Conservation (phyloP, 2,888 invertebrate genomes). For the Spodoptera littoralis region DNA sequence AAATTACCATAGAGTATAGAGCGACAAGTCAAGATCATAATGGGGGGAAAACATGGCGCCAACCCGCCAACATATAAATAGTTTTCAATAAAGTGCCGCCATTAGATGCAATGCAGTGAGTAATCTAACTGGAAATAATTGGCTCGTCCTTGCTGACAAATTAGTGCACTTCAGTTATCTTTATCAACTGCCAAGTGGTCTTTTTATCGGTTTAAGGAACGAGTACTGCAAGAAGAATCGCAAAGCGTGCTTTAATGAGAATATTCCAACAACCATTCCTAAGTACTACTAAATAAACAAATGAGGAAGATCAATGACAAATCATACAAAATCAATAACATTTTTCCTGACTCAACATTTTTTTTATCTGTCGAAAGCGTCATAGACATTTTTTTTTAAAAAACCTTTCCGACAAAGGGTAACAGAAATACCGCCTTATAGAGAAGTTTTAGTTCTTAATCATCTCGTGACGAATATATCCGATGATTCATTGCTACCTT, state of each 20-base stretch:
- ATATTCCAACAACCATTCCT: too few relatives aligned
- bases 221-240: not conserved
- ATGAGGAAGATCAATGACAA: too few relatives aligned
- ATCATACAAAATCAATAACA: too few relatives aligned
- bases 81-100: slow-evolving; percentile 52
- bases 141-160: slow-evolving; percentile 56
- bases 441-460: slow-evolving; percentile 49
- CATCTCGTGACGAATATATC: slow-evolving; percentile 50
- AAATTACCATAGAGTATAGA: slow-evolving; percentile 43
- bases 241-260: too few relatives aligned
- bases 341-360: not conserved
- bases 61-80: slow-evolving; percentile 50
- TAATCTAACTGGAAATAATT: slow-evolving; percentile 60
- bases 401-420: slow-evolving; percentile 7
- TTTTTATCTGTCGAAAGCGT: not conserved
- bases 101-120: slow-evolving; percentile 50
- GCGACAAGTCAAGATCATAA: slow-evolving; percentile 54
- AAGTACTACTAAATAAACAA: too few relatives aligned
- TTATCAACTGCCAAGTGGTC: slow-evolving; percentile 16
- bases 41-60: slow-evolving; percentile 58
- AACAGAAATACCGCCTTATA: slow-evolving; percentile 10
- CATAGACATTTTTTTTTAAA: not conserved
- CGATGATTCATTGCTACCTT: slow-evolving; percentile 51
- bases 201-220: slow-evolving; percentile 16
- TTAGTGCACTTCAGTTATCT: slow-evolving; percentile 33